Conservation (phyloP, 2,888 invertebrate species). For the Limnephilus rhombicus region DNA sequence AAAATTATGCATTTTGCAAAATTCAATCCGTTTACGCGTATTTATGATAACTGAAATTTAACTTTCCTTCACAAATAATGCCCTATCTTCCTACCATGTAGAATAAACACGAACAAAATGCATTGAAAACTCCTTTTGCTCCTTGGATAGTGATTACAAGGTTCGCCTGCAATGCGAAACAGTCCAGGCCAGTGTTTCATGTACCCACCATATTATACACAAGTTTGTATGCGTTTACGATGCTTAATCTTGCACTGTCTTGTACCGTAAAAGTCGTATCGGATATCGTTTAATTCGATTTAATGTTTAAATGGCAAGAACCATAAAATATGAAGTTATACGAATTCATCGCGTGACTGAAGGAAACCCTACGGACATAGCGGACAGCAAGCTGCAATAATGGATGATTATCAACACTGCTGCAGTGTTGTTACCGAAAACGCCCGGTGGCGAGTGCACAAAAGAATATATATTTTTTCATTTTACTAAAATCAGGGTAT, state of each 20-base stretch:
- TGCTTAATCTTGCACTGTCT: slow-evolving; percentile 15
- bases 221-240: neutral
- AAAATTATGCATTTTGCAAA: too few species aligned
- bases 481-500: too few species aligned
- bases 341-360: slow-evolving; percentile 64
- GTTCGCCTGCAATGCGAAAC: neutral
- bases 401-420: neutral
- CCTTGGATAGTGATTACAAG: neutral
- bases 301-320: slow-evolving; percentile 33
- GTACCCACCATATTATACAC: neutral
- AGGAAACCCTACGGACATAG: slow-evolving; percentile 58
- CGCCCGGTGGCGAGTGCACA: neutral
- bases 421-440: neutral
- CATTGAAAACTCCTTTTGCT: neutral
- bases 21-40: too few species aligned
- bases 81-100: too few species aligned
- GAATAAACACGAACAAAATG: too few species aligned
- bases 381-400: neutral
- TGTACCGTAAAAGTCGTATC: neutral
- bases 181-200: neutral
- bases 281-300: slow-evolving; percentile 39
- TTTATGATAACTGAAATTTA: too few species aligned
- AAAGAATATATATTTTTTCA: too few species aligned
- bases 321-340: slow-evolving; percentile 58
- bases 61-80: too few species aligned